Conservation (phyloP, 2,113 vertebrate genomes). For the Vicugna pacos region DNA sequence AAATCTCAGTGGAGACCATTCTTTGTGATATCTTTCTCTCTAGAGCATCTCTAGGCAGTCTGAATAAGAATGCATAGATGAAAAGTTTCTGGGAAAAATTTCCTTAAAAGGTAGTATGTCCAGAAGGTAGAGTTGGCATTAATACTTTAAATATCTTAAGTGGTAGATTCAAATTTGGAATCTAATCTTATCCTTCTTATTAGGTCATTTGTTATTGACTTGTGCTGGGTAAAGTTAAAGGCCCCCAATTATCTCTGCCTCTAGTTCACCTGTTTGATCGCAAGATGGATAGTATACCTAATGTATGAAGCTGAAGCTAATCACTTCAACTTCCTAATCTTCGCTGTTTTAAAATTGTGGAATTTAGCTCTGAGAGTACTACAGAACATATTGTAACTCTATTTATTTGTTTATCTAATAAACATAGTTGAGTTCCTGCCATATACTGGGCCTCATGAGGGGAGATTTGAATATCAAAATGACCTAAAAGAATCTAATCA, state of each 20-base stretch:
- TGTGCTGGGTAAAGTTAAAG: neutral
- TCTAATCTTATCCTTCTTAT: neutral
- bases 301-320: neutral
- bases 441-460: neutral
- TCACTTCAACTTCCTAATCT: neutral
- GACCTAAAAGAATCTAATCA: neutral
- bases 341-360: neutral
- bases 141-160: constrained; percentile 13
- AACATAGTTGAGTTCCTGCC: neutral
- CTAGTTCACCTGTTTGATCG: neutral
- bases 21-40: neutral
- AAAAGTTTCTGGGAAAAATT: neutral
- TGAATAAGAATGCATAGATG: neutral
- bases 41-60: neutral
- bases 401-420: neutral
- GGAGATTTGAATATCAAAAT: neutral
- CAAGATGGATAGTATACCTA: neutral
- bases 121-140: neutral
- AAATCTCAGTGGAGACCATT: neutral
- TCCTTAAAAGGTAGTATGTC: constrained; percentile 43
- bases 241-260: neutral
- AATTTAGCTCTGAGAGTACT: neutral
- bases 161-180: constrained; percentile 21
- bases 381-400: neutral
- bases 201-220: neutral